Evolutionary conservation across 2,797 vertebrate species (phyloP), one percentile per base, ranked within the genome.

Genomic region (Meriones psammophilus): DNA sequence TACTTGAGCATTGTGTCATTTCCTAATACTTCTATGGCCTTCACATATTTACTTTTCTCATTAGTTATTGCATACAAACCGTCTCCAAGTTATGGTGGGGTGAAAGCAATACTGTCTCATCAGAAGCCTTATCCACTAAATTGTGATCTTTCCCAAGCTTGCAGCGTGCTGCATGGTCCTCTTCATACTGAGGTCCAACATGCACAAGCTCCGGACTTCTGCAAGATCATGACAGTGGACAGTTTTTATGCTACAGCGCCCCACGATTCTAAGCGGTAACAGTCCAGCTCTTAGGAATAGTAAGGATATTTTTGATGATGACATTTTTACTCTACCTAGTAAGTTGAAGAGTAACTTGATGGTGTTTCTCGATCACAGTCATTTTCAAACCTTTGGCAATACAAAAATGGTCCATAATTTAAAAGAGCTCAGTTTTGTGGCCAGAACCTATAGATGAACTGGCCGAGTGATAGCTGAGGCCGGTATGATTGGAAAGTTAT

Each of bases 351-450:
- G n/a, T 9, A 64, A 89, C 42, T 36, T 13, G 54, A 69, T 58
- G 22, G 1, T 56, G 80, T 88, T 87, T 46, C 56, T 77, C 15
- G 30, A 46, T 91, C 58, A 0, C 64, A 69, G 60, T 73, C 3
- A 58, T 8, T 94, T 96, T 20, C 33, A 90, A 22, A 39, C n/a
- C 80, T 62, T 68, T 81, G 42, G 62, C n/a, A 94, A 90, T 64
- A 69, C 33, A 46, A 39, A 74, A n/a, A 46, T 15, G n/a, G 26
- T 14, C 17, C n/a, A 1, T 56, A 39, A 64, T 20, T 36, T 54
- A 24, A 83, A 50, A 74, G 12, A 84, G 2, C 79, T 86, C 13
- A 36, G 1, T 88, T 96, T 84, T 80, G 30, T n/a, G 39, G 24
- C 17, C 50, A 77, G 17, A 64, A 3, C 42, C 69, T 36, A 6